Evolutionary conservation across 2,888 invertebrate genomes (phyloP).

Genomic region (Strigamia transsilvanica): DNA sequence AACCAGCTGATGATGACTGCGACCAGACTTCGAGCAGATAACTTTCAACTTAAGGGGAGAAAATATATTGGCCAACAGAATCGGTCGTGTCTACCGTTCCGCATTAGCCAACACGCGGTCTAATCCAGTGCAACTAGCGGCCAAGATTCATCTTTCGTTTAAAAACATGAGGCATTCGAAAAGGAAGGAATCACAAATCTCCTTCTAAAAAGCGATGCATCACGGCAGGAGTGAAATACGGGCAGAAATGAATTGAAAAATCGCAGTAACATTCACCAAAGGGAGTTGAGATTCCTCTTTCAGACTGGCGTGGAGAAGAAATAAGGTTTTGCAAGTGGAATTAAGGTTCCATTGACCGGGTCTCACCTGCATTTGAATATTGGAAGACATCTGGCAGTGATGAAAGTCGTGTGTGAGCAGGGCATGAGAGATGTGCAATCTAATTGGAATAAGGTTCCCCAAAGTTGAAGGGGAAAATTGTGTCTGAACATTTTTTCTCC

Average conservation of each 20-base stretch:
- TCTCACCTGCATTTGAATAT: slow-evolving; percentile 1
- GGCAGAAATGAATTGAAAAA: not conserved
- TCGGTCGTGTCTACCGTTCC: not conserved
- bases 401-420: not conserved
- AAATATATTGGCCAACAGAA: not conserved
- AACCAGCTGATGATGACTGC: not conserved
- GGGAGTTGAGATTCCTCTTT: not conserved
- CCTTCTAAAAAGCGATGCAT: not conserved
- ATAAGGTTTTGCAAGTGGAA: slow-evolving; percentile 1
- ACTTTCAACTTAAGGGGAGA: not conserved
- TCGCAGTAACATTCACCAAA: not conserved
- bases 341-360: slow-evolving; percentile 8
- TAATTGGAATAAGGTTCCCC: not conserved
- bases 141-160: not conserved
- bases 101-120: not conserved
- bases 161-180: slow-evolving; percentile 1
- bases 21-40: not conserved
- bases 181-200: not conserved
- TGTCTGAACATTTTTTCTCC: not conserved
- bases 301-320: not conserved
- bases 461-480: not conserved
- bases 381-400: not conserved
- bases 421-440: not conserved
- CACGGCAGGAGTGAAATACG: not conserved
- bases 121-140: not conserved